These are phyloP conservation scores for Drosophila quadrilineata DNA, from an alignment of 1,140 invertebrate genomes.

Conservation along the genomic window DNA sequence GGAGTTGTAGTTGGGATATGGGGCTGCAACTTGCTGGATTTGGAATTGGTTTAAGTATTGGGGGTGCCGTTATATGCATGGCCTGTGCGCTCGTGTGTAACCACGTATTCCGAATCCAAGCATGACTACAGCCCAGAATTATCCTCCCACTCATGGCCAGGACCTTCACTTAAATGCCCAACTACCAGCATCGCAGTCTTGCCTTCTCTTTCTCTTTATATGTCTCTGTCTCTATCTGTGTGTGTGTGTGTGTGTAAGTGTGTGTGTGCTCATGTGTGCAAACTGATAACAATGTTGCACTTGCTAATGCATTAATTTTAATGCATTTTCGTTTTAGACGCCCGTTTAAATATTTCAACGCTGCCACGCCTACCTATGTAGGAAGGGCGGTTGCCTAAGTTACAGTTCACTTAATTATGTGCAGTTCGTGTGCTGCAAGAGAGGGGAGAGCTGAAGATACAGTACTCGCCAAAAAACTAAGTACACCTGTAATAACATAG, in stretches of 20 bases:
- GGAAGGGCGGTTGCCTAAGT: constrained; percentile 8
- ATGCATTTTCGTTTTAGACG: constrained; percentile 58
- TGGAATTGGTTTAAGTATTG: constrained; percentile 28
- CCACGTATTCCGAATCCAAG: no score
- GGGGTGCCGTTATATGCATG: constrained; percentile 29
- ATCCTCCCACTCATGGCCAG: no score
- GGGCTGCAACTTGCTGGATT: constrained; percentile 15
- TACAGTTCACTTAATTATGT: constrained; percentile 69
- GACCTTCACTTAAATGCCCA: background rate
- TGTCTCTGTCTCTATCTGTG: background rate
- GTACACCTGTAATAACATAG: no score
- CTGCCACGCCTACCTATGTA: background rate
- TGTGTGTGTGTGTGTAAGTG: constrained; percentile 13
- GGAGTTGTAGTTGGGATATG: background rate
- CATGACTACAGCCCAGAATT: no score
- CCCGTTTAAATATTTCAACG: constrained; percentile 25
- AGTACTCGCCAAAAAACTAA: no score
- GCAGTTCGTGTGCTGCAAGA: constrained; percentile 38
- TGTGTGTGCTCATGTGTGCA: constrained; percentile 72
- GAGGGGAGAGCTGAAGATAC: no score
- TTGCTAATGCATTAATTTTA: constrained; percentile 79
- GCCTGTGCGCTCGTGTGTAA: constrained; percentile 62
- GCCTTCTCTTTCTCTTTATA: background rate
- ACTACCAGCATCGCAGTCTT: background rate
- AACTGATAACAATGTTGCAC: constrained; percentile 76